These are phyloP conservation scores for Parazoanthus darwini DNA, from an alignment of 92 coral and sea anemone species.

Conservation along the genomic window DNA sequence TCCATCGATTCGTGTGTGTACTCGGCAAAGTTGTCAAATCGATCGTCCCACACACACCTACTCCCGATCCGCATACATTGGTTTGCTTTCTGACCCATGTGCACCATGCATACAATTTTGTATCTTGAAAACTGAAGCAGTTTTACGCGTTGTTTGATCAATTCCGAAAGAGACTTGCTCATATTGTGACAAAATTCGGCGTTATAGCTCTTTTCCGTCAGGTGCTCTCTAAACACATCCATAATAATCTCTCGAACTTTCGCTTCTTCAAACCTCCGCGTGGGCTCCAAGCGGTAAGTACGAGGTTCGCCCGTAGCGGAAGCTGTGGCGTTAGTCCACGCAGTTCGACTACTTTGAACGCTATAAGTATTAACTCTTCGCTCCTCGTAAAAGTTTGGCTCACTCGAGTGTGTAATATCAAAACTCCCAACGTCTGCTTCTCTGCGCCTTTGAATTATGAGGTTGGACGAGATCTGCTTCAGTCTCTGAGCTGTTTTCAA, in stretches of 20 bases:
- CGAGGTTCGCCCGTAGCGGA: constrained; percentile 1
- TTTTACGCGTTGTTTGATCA: constrained; percentile 66
- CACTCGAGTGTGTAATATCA: constrained; percentile 66
- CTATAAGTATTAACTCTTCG: neutral
- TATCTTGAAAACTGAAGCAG: constrained; percentile 67
- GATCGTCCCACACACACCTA: constrained; percentile 75
- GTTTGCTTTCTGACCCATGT: constrained; percentile 62
- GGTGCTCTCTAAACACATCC: constrained; percentile 55
- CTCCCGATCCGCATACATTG: constrained; percentile 68
- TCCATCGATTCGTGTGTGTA: constrained; percentile 53
- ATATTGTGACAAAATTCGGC: constrained; percentile 50
- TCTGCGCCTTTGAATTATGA: constrained; percentile 51
- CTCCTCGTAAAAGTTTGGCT: constrained; percentile 48
- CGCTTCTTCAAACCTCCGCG: constrained; percentile 54
- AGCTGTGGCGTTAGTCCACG: constrained; percentile 1
- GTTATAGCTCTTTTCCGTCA: constrained; percentile 46
- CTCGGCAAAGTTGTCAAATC: constrained; percentile 76
- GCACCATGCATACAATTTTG: constrained; percentile 63
- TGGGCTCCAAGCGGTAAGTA: constrained; percentile 70
- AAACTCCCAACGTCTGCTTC: constrained; percentile 67
- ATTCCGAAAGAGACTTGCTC: constrained; percentile 59
- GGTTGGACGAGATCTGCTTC: constrained; percentile 60
- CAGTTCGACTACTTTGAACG: constrained; percentile 29
- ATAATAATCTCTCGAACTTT: constrained; percentile 65
- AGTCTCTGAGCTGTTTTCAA: constrained; percentile 63